Conservation (phyloP, 2,888 invertebrate species). For the Thyatira batis region DNA sequence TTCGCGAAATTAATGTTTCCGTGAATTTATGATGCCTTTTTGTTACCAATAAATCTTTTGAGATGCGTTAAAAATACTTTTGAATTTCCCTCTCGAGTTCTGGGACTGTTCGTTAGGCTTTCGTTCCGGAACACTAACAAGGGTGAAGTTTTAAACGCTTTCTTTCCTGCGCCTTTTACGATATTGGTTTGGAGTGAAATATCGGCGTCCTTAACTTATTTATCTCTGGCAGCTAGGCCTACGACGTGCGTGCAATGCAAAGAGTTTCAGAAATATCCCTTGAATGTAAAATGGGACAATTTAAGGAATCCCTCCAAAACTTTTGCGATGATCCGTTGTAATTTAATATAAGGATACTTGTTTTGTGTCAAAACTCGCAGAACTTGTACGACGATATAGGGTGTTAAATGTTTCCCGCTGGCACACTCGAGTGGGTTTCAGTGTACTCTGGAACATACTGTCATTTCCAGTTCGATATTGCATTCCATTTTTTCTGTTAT, state of each 20-base stretch:
- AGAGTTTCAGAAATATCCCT: slow-evolving; percentile 42
- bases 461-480: too few species aligned
- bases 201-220: slow-evolving; percentile 67
- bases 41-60: slow-evolving; percentile 33
- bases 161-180: slow-evolving; percentile 57
- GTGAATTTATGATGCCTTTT: slow-evolving; percentile 39
- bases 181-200: slow-evolving; percentile 72
- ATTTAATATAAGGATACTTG: slow-evolving; percentile 27
- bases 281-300: slow-evolving; percentile 58
- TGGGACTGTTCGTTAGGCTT: slow-evolving; percentile 20
- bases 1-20: slow-evolving; percentile 42
- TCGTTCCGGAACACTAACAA: slow-evolving; percentile 23
- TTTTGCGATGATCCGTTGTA: slow-evolving; percentile 36
- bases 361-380: slow-evolving; percentile 2
- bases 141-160: slow-evolving; percentile 47
- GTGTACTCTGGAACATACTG: background rate
- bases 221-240: slow-evolving; percentile 60
- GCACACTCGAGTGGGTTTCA: background rate
- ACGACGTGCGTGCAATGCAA: slow-evolving; percentile 65
- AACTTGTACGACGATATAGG: background rate
- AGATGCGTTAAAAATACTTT: slow-evolving; percentile 17
- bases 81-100: slow-evolving; percentile 9
- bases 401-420: background rate
- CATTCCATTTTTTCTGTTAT: too few species aligned
- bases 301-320: slow-evolving; percentile 42